A percentile compares a stretch with the other conserved stretches of the same genome.
Evolutionary conservation across 2,113 vertebrate genomes (phyloP).

Genomic region (Corydoras sp.): DNA sequence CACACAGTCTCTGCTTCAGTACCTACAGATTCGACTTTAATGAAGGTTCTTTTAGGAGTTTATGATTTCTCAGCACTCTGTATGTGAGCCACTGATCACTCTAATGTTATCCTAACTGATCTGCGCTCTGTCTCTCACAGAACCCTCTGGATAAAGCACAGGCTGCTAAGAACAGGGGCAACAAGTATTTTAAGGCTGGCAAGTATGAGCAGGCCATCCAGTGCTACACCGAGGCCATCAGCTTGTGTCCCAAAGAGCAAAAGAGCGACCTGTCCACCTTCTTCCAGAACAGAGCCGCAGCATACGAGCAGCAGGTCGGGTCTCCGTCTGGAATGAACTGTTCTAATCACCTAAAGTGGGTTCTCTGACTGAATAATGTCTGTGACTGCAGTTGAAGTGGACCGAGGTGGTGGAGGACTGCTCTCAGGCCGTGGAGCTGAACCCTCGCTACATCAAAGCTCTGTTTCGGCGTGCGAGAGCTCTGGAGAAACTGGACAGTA

Average conservation of each 20-base stretch:
- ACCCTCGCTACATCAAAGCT: slow-evolving; percentile 94
- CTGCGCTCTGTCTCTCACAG: slow-evolving; percentile 51
- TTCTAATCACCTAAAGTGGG: neutral
- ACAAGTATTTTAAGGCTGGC: slow-evolving; percentile 96
- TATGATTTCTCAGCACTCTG: no score
- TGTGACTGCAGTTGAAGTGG: slow-evolving; percentile 83
- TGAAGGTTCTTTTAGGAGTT: no score
- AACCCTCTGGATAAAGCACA: slow-evolving; percentile 90
- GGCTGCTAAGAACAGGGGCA: slow-evolving; percentile 94
- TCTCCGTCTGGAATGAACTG: neutral
- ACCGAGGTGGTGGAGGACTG: slow-evolving; percentile 92
- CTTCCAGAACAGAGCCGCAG: slow-evolving; percentile 97
- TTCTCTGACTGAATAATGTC: neutral
- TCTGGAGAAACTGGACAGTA: slow-evolving; percentile 92
- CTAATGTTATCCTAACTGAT: no score
- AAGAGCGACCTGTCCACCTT: slow-evolving; percentile 91
- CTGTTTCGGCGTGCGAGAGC: slow-evolving; percentile 95
- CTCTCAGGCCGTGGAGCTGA: slow-evolving; percentile 86
- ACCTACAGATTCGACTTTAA: no score
- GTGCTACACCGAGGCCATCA: slow-evolving; percentile 95
- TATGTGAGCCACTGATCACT: no score
- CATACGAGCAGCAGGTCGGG: slow-evolving; percentile 90
- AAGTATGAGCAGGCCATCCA: slow-evolving; percentile 96
- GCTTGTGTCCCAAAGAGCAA: slow-evolving; percentile 84
- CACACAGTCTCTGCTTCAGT: no score